Evolutionary conservation across 2,888 invertebrate species (phyloP).

Genomic region (Eutolmus rufibarbis): DNA sequence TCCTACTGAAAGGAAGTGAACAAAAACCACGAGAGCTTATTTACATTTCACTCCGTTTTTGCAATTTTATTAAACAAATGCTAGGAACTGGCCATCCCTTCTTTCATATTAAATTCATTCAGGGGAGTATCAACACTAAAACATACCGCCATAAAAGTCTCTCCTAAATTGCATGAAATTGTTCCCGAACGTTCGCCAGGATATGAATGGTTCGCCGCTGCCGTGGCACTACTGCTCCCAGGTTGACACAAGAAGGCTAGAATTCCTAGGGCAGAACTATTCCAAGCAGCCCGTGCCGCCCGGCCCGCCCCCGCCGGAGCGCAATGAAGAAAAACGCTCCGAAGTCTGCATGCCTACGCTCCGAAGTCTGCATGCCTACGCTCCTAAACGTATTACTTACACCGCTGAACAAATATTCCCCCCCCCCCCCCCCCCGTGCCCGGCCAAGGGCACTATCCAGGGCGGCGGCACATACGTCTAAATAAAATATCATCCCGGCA

Average conservation of each 20-base stretch:
- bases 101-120: neutral
- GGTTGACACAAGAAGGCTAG: neutral
- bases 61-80: neutral
- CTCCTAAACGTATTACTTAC: conserved; percentile 29
- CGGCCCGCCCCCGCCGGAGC: neutral
- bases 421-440: neutral
- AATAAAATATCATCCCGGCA: conserved; percentile 36
- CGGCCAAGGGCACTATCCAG: neutral
- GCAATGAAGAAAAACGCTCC: conserved; percentile 12
- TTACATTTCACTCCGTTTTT: neutral
- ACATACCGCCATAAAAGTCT: neutral
- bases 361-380: conserved; percentile 22
- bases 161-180: neutral
- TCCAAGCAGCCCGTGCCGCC: neutral
- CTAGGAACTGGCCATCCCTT: neutral
- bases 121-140: neutral
- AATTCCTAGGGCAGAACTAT: neutral
- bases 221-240: neutral
- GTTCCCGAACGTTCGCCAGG: neutral
- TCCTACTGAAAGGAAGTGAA: neutral
- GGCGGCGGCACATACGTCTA: neutral
- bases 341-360: conserved; percentile 18
- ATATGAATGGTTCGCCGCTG: neutral
- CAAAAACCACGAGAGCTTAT: neutral
- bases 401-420: neutral